Conservation (phyloP, 2,797 vertebrate genomes). For the Anabas testudineus region DNA sequence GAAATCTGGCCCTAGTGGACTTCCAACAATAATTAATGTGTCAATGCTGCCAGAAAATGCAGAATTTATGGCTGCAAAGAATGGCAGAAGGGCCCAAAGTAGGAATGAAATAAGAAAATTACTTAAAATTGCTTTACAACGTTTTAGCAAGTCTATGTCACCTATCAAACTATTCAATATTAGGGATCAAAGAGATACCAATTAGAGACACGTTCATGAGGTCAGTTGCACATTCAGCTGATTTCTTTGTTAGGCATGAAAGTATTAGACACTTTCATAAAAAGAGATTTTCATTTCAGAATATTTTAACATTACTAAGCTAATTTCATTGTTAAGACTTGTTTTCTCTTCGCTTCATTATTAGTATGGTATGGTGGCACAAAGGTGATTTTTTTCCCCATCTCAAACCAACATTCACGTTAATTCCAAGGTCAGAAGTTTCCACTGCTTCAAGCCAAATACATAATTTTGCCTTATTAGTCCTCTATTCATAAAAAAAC, state of each 20-base stretch:
- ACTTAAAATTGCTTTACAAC: constrained; percentile 32
- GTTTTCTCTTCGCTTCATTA: background rate
- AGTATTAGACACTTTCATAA: constrained; percentile 49
- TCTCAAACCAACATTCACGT: background rate
- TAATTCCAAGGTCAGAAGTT: constrained; percentile 29
- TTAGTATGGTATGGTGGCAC: background rate
- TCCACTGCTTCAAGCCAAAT: constrained; percentile 3
- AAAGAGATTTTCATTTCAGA: constrained; percentile 56
- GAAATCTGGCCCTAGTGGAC: constrained; percentile 71
- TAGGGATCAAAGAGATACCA: constrained; percentile 69
- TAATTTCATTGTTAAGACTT: constrained; percentile 19
- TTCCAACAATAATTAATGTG: constrained; percentile 68
- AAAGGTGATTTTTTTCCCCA: background rate
- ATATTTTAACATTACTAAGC: constrained; percentile 36
- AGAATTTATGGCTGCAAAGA: constrained; percentile 54
- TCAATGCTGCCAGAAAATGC: constrained; percentile 66
- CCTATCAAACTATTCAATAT: constrained; percentile 64
- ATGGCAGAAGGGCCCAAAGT: constrained; percentile 48
- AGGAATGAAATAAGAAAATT: too few relatives aligned
- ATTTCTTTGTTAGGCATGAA: constrained; percentile 46
- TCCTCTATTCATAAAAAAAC: constrained; percentile 10
- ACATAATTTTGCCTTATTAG: constrained; percentile 34
- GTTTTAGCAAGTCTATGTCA: constrained; percentile 34
- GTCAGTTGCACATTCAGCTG: constrained; percentile 66
- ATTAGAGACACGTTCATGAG: constrained; percentile 61